These are phyloP conservation scores for Agriopis leucophaearia DNA, from an alignment of 2,888 invertebrate genomes.

Conservation along the genomic window DNA sequence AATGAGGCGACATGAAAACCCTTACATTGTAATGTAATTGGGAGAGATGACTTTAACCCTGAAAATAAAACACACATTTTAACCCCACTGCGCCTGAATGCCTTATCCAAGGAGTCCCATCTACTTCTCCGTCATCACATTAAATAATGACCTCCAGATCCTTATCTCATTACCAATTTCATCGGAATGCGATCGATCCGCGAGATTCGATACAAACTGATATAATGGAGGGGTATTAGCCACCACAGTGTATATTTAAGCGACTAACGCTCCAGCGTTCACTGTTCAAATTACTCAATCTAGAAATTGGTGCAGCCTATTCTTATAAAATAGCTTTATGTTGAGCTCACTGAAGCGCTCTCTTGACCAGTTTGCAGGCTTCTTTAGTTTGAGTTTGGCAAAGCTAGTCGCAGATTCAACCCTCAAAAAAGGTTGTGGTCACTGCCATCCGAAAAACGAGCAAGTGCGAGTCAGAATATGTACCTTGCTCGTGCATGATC, in stretches of 20 bases:
- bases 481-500: too few relatives aligned
- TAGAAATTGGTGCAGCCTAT: slow-evolving; percentile 28
- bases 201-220: slow-evolving; percentile 67
- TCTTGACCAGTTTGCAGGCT: neutral
- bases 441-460: too few relatives aligned
- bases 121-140: slow-evolving; percentile 49
- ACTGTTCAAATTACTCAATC: slow-evolving; percentile 40
- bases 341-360: slow-evolving; percentile 17
- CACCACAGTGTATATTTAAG: slow-evolving; percentile 55
- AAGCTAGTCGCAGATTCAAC: neutral
- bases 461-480: too few relatives aligned
- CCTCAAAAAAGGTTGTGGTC: too few relatives aligned
- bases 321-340: slow-evolving; percentile 20
- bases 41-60: too few relatives aligned
- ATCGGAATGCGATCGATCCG: slow-evolving; percentile 75
- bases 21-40: too few relatives aligned
- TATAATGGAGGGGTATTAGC: slow-evolving; percentile 76
- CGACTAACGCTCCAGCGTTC: slow-evolving; percentile 56
- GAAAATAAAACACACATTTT: too few relatives aligned
- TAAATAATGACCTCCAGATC: slow-evolving; percentile 72
- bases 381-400: neutral
- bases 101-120: slow-evolving; percentile 2
- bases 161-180: slow-evolving; percentile 82
- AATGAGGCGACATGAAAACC: too few relatives aligned
- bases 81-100: neutral